Conservation (phyloP, 1,140 invertebrate species). For the Lepeophtheirus salmonis region DNA sequence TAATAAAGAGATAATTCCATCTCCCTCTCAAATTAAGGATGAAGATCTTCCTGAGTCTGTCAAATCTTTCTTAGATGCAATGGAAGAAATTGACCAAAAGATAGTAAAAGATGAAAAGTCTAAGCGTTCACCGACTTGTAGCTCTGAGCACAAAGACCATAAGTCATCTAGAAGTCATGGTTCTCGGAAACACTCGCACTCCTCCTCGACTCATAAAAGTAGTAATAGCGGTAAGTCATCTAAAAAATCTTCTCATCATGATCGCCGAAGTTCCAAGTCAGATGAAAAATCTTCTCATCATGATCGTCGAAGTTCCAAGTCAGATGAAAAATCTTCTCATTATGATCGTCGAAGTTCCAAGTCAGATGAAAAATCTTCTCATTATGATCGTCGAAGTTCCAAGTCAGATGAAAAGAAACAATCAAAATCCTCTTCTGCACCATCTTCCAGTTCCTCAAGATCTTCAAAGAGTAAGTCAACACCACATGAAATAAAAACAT, state of each 20-base stretch:
- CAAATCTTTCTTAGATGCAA: constrained; percentile 4
- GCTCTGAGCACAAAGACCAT: not conserved
- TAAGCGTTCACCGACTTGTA: not conserved
- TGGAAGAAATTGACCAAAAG: constrained; percentile 4
- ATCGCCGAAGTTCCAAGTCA: not conserved
- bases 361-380: not conserved
- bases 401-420: not conserved
- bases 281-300: not conserved
- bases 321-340: not conserved
- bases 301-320: not conserved
- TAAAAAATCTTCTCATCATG: not conserved
- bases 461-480: not conserved
- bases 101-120: too few species aligned
- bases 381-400: not conserved
- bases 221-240: not conserved
- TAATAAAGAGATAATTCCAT: not conserved
- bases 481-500: not conserved
- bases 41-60: not conserved
- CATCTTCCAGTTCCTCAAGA: not conserved
- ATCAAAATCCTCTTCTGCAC: not conserved
- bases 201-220: not conserved
- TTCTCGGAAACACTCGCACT: not conserved
- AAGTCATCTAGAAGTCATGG: not conserved
- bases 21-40: not conserved
- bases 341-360: not conserved